These are phyloP conservation scores for Elysia crispata DNA, from an alignment of 2,888 invertebrate species.

Conservation along the genomic window DNA sequence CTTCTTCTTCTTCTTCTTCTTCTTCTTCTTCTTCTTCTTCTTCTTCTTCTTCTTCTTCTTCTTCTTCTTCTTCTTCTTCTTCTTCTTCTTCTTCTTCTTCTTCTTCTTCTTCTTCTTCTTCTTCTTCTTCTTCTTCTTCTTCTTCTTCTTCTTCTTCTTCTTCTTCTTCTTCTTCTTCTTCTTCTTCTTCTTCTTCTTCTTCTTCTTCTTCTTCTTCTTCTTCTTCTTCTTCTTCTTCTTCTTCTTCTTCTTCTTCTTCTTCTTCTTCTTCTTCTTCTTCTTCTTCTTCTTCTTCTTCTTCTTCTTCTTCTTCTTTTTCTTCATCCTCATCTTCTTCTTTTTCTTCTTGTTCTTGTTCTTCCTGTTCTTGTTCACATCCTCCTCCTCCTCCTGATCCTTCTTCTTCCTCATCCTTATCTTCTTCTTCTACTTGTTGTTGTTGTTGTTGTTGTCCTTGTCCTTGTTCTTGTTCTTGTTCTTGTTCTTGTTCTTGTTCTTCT, in stretches of 20 bases:
- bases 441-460: background rate
- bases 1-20: background rate
- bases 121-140: background rate
- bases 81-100: background rate
- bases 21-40: conserved; percentile 3
- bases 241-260: background rate
- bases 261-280: background rate
- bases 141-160: background rate
- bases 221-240: background rate
- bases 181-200: background rate
- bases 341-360: background rate
- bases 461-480: background rate
- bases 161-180: background rate
- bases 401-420: background rate
- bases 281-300: background rate
- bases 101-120: background rate
- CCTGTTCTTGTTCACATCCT: background rate
- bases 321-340: background rate
- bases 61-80: conserved; percentile 4
- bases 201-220: background rate
- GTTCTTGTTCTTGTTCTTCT: background rate
- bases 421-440: background rate
- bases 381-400: background rate
- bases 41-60: background rate
- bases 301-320: background rate